These are phyloP conservation scores for Eupeodes luniger DNA, from an alignment of 2,888 invertebrate genomes.

Conservation along the genomic window DNA sequence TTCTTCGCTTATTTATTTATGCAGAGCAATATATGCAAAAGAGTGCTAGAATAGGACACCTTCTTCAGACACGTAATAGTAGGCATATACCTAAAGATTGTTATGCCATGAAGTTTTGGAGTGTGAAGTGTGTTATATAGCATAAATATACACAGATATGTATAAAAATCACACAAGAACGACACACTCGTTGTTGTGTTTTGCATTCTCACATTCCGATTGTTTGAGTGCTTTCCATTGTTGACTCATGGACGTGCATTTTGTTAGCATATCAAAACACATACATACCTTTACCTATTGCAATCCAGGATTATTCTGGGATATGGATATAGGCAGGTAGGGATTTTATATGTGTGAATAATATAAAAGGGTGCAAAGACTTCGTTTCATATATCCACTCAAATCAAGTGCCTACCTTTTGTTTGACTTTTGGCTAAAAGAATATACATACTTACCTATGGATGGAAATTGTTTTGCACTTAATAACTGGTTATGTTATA, in stretches of 20 bases:
- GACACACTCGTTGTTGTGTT: slow-evolving; percentile 43
- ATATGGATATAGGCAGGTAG: neutral
- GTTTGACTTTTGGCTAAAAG: slow-evolving; percentile 51
- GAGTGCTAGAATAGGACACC: slow-evolving; percentile 72
- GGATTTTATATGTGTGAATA: neutral
- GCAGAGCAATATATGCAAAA: slow-evolving; percentile 67
- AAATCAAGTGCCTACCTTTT: slow-evolving; percentile 61
- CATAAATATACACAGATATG: neutral
- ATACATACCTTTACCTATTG: neutral
- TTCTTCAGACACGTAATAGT: slow-evolving; percentile 70
- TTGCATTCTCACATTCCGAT: slow-evolving; percentile 64
- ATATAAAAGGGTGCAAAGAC: slow-evolving; percentile 51
- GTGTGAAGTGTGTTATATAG: slow-evolving; percentile 4
- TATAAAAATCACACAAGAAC: slow-evolving; percentile 32
- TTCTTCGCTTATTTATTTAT: slow-evolving; percentile 73
- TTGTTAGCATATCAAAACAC: slow-evolving; percentile 32
- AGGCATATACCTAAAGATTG: slow-evolving; percentile 33
- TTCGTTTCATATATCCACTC: slow-evolving; percentile 48
- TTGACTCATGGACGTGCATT: slow-evolving; percentile 70
- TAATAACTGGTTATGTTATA: slow-evolving; percentile 57
- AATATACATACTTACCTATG: neutral
- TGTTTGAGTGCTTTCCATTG: slow-evolving; percentile 70
- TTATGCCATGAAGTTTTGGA: neutral
- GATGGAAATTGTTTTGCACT: slow-evolving; percentile 71
- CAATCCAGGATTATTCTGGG: slow-evolving; percentile 1